Evolutionary conservation across 2,113 vertebrate genomes (phyloP), one percentile per base, ranked within the genome.

Genomic region (Misgurnus mizolepis): DNA sequence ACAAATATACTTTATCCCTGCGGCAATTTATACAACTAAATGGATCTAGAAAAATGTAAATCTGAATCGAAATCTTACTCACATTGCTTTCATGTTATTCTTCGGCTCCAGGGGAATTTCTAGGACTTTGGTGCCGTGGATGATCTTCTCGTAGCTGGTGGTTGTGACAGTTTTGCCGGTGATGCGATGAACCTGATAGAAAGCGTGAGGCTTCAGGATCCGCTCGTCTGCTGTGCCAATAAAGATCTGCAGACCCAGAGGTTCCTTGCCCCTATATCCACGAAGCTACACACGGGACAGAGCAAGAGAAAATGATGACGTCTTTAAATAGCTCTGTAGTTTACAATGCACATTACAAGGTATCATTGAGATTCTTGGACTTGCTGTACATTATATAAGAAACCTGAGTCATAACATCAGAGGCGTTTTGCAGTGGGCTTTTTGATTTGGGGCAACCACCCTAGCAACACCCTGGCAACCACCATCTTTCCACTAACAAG

Each of bases 111-210:
- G 76, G 0, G 97, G 98, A 72, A 98, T 98, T 92, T 99, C 98
- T 3, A 99, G 85, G 55, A 99, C 95, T 83, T 99, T 99, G 91
- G 96, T 99, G 91, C 95, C 94, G 79, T 95, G 92, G 41, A 98
- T 82, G 0, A 98, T 93, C 90, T 98, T 99, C 93, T 99, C 98
- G 0, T 93, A 97, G 93, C 98, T 99, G 92, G 94, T 98, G 91
- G 98, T 99, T 53, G 96, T 98, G 55, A 99, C 98, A 0, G 97
- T 99, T 74, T 99, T 99, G 8, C 98, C 98, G 0, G 98, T 99
- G 89, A 99, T 99, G 83, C 98, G 96, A 84, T 99, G 98, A 17
- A 99, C 98, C 89, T 99, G 98, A 85, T 99, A 99, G 90, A 99
- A 99, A 83, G 98, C 97, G 0, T 99, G 98, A 1, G 98, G 98